phyloP scores from a whole-genome alignment of 2,888 invertebrate genomes.

The Norana najaformis region DNA sequence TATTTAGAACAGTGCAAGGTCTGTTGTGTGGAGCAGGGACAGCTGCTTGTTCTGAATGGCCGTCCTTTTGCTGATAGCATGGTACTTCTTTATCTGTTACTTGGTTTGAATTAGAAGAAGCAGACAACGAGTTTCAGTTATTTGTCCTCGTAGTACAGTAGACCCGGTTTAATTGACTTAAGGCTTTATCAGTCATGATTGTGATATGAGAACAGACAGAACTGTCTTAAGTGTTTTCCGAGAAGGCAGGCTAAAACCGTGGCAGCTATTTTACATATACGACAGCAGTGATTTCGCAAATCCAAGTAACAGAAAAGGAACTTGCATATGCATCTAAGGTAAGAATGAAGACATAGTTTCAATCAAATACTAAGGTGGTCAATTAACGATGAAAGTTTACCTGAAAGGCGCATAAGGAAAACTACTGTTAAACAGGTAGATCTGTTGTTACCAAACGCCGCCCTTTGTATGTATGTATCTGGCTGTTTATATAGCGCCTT shows the following conservation, averaged over 20 bases:
- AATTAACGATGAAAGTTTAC: background rate
- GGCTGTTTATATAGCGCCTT: too few relatives aligned
- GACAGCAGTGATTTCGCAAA: background rate
- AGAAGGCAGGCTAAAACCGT: background rate
- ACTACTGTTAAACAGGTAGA: too few relatives aligned
- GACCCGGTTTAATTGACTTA: background rate
- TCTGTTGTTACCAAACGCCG: too few relatives aligned
- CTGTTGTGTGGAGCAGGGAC: too few relatives aligned
- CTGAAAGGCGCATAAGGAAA: background rate
- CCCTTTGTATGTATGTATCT: too few relatives aligned
- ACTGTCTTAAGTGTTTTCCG: background rate
- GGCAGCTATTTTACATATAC: background rate
- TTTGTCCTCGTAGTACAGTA: background rate
- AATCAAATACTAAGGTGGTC: background rate
- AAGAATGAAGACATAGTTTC: too few relatives aligned
- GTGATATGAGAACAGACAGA: background rate
- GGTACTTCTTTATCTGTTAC: background rate
- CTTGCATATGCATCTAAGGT: too few relatives aligned
- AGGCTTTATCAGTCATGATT: background rate
- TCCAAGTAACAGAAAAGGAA: background rate
- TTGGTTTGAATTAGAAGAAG: background rate
- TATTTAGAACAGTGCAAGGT: too few relatives aligned
- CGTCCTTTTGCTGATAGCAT: background rate
- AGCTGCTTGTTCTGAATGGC: too few relatives aligned
- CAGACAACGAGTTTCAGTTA: background rate